Evolutionary conservation across 2,797 vertebrate genomes (phyloP), one percentile per base, ranked within the genome.

Genomic region (Nothura maculosa): DNA sequence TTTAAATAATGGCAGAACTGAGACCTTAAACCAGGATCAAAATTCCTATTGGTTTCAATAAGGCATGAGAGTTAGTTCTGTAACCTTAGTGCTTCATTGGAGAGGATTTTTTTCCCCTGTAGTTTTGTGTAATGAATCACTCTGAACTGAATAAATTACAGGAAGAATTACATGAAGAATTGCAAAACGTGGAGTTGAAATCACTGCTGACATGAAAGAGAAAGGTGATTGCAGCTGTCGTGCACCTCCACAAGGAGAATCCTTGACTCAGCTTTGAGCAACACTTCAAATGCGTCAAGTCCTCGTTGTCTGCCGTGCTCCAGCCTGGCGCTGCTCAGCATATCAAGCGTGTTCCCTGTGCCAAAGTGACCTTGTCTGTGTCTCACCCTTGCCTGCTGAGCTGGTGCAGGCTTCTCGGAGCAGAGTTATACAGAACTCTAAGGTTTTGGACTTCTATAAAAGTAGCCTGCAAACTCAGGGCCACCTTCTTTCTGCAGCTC

Each of bases 291-390:
- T 92, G 87, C 91, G 13, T 95, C 94, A 93, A 84, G 89, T 90
- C 95, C 96, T 93, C 67, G 94, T 91, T 95, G 92, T 94, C 95
- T 96, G 94, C 78, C 28, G 85, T 63, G 82, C 81, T 86, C 90
- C 92, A 96, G 94, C 85, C 85, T 6, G 9, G 83, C 32, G 92
- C 91, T 95, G 95, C 93, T 96, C 95, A 70, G 94, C 95, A 96
- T 96, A 89, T 94, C 40, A 95, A 95, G 81, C 95, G 89, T 77
- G 85, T 93, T 93, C 95, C 94, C 93, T n/a, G 1, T 96, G 95
- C 92, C 92, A 91, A 88, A 84, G 81, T 94, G 91, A 94, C 96
- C 96, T 96, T 96, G 95, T 85, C 96, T 96, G 87, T 93, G 96
- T 91, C 93, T 81, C 95, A 93, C 96, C 95, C 94, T 96, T 88